Evolutionary conservation across 2,113 vertebrate genomes (phyloP).

Genomic region (Bombycilla garrulus): DNA sequence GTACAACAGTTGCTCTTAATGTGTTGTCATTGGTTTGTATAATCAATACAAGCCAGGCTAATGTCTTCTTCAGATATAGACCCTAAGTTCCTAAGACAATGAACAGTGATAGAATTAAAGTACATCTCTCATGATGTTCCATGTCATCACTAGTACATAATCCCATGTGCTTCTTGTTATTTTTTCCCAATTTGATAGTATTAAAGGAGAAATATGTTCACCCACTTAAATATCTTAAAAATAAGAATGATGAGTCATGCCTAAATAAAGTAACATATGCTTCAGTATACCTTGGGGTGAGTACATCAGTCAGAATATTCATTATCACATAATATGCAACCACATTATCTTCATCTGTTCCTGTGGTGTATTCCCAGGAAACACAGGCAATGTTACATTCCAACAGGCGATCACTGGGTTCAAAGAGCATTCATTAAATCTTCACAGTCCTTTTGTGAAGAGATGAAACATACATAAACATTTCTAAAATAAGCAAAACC

Average conservation of each 20-base stretch:
- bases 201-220: background rate
- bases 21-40: background rate
- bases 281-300: conserved; percentile 19
- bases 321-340: conserved; percentile 6
- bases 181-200: background rate
- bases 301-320: conserved; percentile 16
- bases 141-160: background rate
- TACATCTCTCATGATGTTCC: background rate
- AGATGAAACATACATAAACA: background rate
- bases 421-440: background rate
- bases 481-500: conserved; percentile 15
- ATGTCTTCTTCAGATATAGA: background rate
- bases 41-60: background rate
- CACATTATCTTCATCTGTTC: conserved; percentile 11
- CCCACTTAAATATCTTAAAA: conserved; percentile 17
- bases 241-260: background rate
- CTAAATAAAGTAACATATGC: conserved; percentile 48
- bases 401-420: background rate
- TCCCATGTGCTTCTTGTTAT: background rate
- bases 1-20: background rate
- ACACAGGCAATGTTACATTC: background rate
- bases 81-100: background rate
- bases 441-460: background rate
- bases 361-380: background rate
- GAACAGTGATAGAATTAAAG: background rate